A percentile compares a stretch with the other conserved stretches of the same genome.
Conservation (phyloP, 2,113 vertebrate genomes). For the Clinocottus analis region DNA sequence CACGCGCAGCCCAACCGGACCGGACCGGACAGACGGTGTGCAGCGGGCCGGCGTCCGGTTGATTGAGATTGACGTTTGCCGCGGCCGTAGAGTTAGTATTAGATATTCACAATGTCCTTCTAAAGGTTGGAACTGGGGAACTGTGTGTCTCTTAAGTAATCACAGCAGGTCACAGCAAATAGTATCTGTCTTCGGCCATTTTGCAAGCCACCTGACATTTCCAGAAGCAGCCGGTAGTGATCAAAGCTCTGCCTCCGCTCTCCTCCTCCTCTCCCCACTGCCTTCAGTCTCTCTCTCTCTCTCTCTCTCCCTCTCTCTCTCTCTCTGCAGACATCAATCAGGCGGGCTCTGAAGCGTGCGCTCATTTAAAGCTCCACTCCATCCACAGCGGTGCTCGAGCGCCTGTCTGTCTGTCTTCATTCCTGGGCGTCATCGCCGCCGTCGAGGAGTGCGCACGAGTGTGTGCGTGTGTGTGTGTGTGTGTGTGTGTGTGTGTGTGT, state of each 20-base stretch:
- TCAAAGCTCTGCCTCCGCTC: slow-evolving; percentile 51
- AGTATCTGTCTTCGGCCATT: slow-evolving; percentile 53
- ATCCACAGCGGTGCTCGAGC: slow-evolving; percentile 12
- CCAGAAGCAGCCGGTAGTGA: slow-evolving; percentile 63
- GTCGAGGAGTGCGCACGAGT: neutral
- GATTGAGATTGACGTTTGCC: slow-evolving; percentile 37
- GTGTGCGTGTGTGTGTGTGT: slow-evolving; percentile 6
- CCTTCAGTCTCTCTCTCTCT: slow-evolving; percentile 25
- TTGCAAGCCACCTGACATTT: slow-evolving; percentile 76
- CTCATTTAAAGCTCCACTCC: slow-evolving; percentile 49
- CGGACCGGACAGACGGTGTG: slow-evolving; percentile 34
- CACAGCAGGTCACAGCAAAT: slow-evolving; percentile 26
- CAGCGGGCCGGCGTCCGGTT: slow-evolving; percentile 2
- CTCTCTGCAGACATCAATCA: slow-evolving; percentile 62
- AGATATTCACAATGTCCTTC: slow-evolving; percentile 51
- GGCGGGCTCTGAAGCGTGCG: slow-evolving; percentile 29
- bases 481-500: neutral
- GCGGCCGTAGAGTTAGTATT: slow-evolving; percentile 31
- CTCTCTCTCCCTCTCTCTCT: slow-evolving; percentile 9
- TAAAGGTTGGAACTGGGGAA: slow-evolving; percentile 27
- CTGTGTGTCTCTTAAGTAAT: slow-evolving; percentile 28
- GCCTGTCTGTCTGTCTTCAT: slow-evolving; percentile 52
- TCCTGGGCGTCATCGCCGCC: slow-evolving; percentile 18
- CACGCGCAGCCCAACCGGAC: slow-evolving; percentile 31
- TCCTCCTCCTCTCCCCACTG: slow-evolving; percentile 17